These are phyloP conservation scores for Penaeus vannamei DNA, from an alignment of 1,140 invertebrate species.

Conservation along the genomic window DNA sequence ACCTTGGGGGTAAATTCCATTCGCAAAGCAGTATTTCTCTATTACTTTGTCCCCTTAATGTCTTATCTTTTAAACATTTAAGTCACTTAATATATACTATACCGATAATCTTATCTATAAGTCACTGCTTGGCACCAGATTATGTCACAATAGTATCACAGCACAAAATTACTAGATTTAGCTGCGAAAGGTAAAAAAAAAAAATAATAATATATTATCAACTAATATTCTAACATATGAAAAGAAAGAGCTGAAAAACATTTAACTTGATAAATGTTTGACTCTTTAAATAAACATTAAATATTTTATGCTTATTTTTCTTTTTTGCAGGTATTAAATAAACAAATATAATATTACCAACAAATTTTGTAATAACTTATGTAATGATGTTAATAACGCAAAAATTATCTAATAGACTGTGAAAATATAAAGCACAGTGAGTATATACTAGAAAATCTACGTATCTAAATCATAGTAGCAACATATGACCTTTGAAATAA, in stretches of 20 bases:
- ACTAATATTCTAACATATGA: neutral
- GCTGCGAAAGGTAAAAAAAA: slow-evolving; percentile 45
- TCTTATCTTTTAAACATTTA: neutral
- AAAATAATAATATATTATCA: neutral
- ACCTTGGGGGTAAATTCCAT: neutral
- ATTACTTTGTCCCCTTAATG: neutral
- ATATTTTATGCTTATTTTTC: too few relatives aligned
- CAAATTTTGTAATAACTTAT: slow-evolving; percentile 8
- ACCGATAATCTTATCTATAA: slow-evolving; percentile 37
- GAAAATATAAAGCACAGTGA: slow-evolving; percentile 37
- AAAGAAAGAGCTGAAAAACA: neutral
- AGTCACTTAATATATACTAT: slow-evolving; percentile 13
- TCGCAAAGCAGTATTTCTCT: too few relatives aligned
- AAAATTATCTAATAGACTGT: slow-evolving; percentile 31
- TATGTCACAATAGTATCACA: slow-evolving; percentile 54
- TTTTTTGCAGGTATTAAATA: too few relatives aligned
- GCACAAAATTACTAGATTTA: slow-evolving; percentile 43
- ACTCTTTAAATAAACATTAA: neutral
- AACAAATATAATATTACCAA: too few relatives aligned
- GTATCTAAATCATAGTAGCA: slow-evolving; percentile 18
- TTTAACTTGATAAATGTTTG: neutral
- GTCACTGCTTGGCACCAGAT: slow-evolving; percentile 50
- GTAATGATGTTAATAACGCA: slow-evolving; percentile 4
- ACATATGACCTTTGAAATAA: slow-evolving; percentile 8
- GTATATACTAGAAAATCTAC: slow-evolving; percentile 25